Percentiles rank a stretch among this genome's conserved stretches.
These are phyloP conservation scores for Uropetala carovei DNA, from an alignment of 2,888 invertebrate species.

Conservation along the genomic window DNA sequence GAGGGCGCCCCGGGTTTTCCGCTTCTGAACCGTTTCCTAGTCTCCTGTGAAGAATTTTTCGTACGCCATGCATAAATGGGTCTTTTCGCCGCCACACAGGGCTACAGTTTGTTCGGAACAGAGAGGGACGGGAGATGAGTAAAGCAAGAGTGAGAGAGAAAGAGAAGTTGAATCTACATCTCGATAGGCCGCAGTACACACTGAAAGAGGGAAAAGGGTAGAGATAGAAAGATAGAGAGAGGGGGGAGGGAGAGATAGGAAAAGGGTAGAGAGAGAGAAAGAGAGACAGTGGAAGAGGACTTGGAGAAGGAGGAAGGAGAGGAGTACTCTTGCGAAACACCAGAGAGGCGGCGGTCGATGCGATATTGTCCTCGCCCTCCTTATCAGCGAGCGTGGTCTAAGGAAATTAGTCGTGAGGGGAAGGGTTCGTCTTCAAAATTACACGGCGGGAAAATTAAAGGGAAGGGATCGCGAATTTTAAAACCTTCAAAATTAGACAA, in stretches of 20 bases:
- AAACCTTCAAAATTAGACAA: background rate
- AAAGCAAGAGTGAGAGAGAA: background rate
- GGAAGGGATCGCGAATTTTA: conserved; percentile 34
- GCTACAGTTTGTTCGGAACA: background rate
- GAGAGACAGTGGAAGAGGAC: background rate
- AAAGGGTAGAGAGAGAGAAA: background rate
- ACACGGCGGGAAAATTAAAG: conserved; percentile 8
- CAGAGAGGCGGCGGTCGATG: conserved; percentile 35
- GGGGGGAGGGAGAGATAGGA: background rate
- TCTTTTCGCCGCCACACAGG: background rate
- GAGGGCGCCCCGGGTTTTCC: background rate
- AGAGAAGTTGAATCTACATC: background rate
- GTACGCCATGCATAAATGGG: background rate
- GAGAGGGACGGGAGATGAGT: background rate
- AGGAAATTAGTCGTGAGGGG: conserved; percentile 55
- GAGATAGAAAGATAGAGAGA: no score
- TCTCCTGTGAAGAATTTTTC: background rate
- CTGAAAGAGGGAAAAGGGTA: background rate
- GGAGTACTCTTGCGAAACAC: conserved; percentile 10
- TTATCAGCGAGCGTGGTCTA: conserved; percentile 51
- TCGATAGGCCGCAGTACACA: no score
- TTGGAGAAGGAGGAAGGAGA: background rate
- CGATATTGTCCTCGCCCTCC: conserved; percentile 50
- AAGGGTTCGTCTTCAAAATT: conserved; percentile 52
- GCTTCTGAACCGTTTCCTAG: background rate